Base-by-base conservation (phyloP, 2,113 vertebrate genomes). In the Clarias gariepinus region DNA sequence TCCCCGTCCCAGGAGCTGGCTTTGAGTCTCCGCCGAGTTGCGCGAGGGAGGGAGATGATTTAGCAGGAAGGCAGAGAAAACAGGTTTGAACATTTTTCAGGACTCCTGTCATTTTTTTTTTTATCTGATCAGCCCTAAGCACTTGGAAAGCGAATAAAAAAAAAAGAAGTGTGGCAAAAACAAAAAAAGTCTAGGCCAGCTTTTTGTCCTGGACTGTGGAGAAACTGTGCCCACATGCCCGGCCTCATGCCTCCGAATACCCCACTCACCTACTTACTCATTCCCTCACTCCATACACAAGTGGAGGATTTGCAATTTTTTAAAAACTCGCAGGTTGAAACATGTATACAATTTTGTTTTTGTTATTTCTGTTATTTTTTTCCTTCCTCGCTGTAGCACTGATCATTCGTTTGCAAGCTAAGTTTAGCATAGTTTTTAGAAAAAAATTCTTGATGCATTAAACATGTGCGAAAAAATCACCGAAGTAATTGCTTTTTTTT, bases 71-170 rank as follows among this genome's bases (percentile, higher is more conserved):
- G 91, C 80, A 90, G 55, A 85, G 30, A 93, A 93, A 94, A 94
- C 95, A 96, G 94, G 94, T 94, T 94, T 91, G 88, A 95, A 94
- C 94, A 94, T 95, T 95, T 95, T 95, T 94, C 94, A 93, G 68
- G 91, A 92, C 91, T 92, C 93, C 90, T 95, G 93, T 95, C 93
- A 94, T 95, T 95, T 93, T 93, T 93, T 95, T 95, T 93, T 94
- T 95, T 95, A 96, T 96, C 96, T 95, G 94, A 96, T 96, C 93
- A 94, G 93, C 94, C 92, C 87, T 90, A 79, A 95, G 95, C 94
- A 92, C 85, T 94, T 94, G 93, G 94, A 95, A 93, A 92, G 93
- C 90, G 93, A 93, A 93, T 95, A 89, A 92, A 91, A 90, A 89
- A 88, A 87, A 91, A 90, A 84, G 71, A 86, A 90, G 52, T 82